Percentiles rank a stretch among this genome's conserved stretches.
phyloP scores from a whole-genome alignment of 2,888 invertebrate species.

The Sialis fuliginosa region DNA sequence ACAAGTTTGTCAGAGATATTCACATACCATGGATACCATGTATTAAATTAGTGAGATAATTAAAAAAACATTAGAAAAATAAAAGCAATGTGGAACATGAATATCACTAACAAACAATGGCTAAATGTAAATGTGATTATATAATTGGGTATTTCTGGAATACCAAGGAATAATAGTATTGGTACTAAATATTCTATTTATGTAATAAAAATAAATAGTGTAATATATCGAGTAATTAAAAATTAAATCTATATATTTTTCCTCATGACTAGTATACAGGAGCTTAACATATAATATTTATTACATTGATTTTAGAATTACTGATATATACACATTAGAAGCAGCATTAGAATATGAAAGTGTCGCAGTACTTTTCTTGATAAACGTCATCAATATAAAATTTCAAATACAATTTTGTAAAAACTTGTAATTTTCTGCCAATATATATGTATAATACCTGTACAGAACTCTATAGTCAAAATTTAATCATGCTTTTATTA shows the following conservation, averaged over 20 bases:
- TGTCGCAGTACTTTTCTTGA: not conserved
- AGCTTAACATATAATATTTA: conserved; percentile 2
- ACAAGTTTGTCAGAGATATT: too few relatives aligned
- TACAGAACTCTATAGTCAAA: too few relatives aligned
- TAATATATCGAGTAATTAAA: not conserved
- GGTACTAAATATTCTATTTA: not conserved
- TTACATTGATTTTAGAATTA: conserved; percentile 4
- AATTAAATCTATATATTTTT: too few relatives aligned
- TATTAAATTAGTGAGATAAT: too few relatives aligned
- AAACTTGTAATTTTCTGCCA: not conserved
- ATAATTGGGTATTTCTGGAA: too few relatives aligned
- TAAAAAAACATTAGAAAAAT: too few relatives aligned
- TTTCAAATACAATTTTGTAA: not conserved
- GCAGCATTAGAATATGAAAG: not conserved
- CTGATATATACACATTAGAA: not conserved
- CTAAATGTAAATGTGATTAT: too few relatives aligned
- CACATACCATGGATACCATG: too few relatives aligned
- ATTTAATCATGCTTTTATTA: too few relatives aligned
- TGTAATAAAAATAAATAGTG: not conserved
- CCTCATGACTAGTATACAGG: conserved; percentile 5
- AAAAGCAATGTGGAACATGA: too few relatives aligned
- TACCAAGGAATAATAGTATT: not conserved
- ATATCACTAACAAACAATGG: too few relatives aligned
- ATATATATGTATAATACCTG: not conserved
- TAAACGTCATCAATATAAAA: not conserved